Conservation (phyloP, 92 coral and sea anemone species). For the Epizoanthus fatuus region DNA sequence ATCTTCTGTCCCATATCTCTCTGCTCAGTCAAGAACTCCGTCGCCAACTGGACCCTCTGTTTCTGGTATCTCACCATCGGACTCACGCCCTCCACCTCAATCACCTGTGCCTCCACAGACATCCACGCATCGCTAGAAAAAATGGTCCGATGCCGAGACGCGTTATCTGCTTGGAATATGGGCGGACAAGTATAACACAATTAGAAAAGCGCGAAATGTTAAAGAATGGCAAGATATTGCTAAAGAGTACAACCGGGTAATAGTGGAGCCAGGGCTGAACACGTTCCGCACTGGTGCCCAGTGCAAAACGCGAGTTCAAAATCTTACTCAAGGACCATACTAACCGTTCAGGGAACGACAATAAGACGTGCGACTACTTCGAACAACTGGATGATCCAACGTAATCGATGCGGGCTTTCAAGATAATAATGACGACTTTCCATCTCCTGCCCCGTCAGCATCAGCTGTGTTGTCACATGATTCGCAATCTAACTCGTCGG, state of each 20-base stretch:
- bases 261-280: neutral
- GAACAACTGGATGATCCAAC: neutral
- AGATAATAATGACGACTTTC: neutral
- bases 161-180: neutral
- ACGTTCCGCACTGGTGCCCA: neutral
- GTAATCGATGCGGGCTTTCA: neutral
- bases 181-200: neutral
- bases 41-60: too few species aligned
- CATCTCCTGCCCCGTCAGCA: neutral
- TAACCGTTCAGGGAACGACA: neutral
- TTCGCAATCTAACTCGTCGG: neutral
- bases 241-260: neutral
- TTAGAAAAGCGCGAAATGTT: neutral
- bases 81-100: too few species aligned
- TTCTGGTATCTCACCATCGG: too few species aligned
- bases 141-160: neutral
- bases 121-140: neutral
- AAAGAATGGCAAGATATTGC: neutral
- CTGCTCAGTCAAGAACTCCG: too few species aligned
- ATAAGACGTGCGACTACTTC: neutral
- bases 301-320: neutral
- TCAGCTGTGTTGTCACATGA: neutral
- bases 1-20: too few species aligned
- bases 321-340: neutral
- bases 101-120: neutral